A percentile compares a stretch with the other conserved stretches of the same genome.
phyloP scores from a whole-genome alignment of 2,888 invertebrate genomes.

The Mesochorus sp. region DNA sequence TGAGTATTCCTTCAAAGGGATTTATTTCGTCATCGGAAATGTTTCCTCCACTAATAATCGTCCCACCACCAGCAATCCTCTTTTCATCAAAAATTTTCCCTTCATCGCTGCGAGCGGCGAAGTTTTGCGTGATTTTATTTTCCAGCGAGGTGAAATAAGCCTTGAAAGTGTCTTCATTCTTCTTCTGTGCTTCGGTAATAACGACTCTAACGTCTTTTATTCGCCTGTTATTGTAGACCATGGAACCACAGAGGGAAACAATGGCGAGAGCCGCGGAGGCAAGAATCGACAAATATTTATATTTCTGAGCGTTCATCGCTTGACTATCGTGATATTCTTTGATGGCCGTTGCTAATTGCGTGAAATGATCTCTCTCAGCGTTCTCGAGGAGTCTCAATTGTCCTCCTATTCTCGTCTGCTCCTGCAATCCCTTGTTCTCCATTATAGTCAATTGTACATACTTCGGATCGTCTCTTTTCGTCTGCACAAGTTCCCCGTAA shows the following conservation, averaged over 20 bases:
- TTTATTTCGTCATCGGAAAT: too few relatives aligned
- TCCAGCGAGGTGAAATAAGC: constrained; percentile 63
- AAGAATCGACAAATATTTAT: constrained; percentile 78
- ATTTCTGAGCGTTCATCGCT: constrained; percentile 76
- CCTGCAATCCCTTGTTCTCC: constrained; percentile 78
- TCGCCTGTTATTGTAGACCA: constrained; percentile 77
- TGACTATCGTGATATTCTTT: constrained; percentile 80
- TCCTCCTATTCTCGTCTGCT: constrained; percentile 70
- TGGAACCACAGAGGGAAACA: constrained; percentile 75
- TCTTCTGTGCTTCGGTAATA: constrained; percentile 69
- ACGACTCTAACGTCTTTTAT: constrained; percentile 71
- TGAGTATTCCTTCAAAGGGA: too few relatives aligned
- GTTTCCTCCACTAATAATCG: too few relatives aligned
- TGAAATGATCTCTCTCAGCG: constrained; percentile 78
- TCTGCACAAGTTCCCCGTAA: constrained; percentile 77
- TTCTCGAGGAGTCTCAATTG: constrained; percentile 73
- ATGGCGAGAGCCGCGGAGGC: constrained; percentile 75
- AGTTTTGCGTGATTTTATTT: constrained; percentile 4
- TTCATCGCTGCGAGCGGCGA: not conserved
- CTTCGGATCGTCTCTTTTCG: constrained; percentile 77
- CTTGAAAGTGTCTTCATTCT: constrained; percentile 70
- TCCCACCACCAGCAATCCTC: too few relatives aligned
- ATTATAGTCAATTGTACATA: constrained; percentile 78
- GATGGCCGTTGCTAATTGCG: constrained; percentile 77
- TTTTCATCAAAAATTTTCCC: not conserved